These are phyloP conservation scores for Oscheius sp. DNA, from an alignment of 2,888 invertebrate genomes.

Conservation along the genomic window DNA sequence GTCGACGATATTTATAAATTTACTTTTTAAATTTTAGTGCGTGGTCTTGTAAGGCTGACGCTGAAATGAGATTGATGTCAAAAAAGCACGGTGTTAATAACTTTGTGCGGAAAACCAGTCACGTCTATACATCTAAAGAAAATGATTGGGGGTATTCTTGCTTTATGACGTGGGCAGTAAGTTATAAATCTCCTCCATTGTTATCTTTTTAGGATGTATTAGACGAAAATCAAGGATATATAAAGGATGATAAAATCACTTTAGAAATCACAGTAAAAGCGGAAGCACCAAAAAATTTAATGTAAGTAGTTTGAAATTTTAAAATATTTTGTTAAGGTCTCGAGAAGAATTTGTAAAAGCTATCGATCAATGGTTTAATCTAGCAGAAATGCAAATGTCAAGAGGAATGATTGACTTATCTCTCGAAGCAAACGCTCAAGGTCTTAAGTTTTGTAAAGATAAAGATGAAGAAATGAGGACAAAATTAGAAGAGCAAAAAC, in stretches of 20 bases:
- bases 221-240: constrained; percentile 89
- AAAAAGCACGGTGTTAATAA: constrained; percentile 84
- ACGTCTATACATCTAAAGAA: constrained; percentile 92
- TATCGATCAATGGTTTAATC: constrained; percentile 67
- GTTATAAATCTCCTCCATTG: constrained; percentile 16
- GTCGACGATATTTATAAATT: constrained; percentile 37
- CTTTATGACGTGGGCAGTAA: constrained; percentile 85
- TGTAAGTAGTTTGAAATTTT: constrained; percentile 68
- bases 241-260: constrained; percentile 87
- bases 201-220: constrained; percentile 77
- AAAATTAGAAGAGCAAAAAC: constrained; percentile 65
- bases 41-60: constrained; percentile 97
- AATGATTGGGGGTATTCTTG: constrained; percentile 95
- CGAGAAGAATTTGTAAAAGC: constrained; percentile 67
- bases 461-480: constrained; percentile 57
- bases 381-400: constrained; percentile 68
- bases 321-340: constrained; percentile 45
- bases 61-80: constrained; percentile 87
- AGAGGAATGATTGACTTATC: constrained; percentile 69
- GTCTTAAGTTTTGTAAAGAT: constrained; percentile 70
- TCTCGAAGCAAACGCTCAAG: constrained; percentile 66
- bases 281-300: constrained; percentile 76
- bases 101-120: constrained; percentile 79
- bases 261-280: constrained; percentile 79
- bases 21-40: constrained; percentile 74